Percentiles rank a stretch among this genome's conserved stretches.
Conservation (phyloP, 2,797 vertebrate genomes). For the Micropoecilia bifurca region DNA sequence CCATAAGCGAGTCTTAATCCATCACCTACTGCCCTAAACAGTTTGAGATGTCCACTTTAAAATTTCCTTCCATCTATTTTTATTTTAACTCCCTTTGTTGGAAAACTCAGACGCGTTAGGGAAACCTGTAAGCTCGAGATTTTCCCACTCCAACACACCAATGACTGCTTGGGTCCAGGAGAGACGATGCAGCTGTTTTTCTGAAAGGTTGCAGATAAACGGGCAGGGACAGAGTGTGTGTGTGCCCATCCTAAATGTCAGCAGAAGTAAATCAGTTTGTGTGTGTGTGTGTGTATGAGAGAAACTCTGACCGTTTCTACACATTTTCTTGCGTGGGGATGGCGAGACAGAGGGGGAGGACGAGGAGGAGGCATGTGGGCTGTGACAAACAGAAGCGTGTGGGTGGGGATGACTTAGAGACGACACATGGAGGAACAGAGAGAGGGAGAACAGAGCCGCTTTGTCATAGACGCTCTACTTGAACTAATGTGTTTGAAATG, state of each 20-base stretch:
- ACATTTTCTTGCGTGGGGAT: neutral
- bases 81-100: neutral
- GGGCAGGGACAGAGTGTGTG: constrained; percentile 8
- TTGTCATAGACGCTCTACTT: constrained; percentile 8
- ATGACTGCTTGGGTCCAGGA: constrained; percentile 17
- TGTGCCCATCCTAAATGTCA: neutral
- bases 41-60: neutral
- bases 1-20: neutral
- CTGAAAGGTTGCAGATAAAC: constrained; percentile 31
- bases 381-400: constrained; percentile 47
- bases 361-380: constrained; percentile 31
- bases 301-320: constrained; percentile 5
- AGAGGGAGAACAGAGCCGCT: constrained; percentile 17
- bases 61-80: neutral
- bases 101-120: neutral
- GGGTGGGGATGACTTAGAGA: constrained; percentile 38
- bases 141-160: neutral
- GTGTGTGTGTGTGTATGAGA: neutral
- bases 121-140: constrained; percentile 5
- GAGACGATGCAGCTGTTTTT: constrained; percentile 22
- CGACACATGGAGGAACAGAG: constrained; percentile 18
- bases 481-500: neutral
- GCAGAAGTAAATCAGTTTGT: constrained; percentile 22
- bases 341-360: constrained; percentile 24
- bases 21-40: neutral